phyloP scores from a whole-genome alignment of 2,797 vertebrate genomes.

The Myioborus miniatus region DNA sequence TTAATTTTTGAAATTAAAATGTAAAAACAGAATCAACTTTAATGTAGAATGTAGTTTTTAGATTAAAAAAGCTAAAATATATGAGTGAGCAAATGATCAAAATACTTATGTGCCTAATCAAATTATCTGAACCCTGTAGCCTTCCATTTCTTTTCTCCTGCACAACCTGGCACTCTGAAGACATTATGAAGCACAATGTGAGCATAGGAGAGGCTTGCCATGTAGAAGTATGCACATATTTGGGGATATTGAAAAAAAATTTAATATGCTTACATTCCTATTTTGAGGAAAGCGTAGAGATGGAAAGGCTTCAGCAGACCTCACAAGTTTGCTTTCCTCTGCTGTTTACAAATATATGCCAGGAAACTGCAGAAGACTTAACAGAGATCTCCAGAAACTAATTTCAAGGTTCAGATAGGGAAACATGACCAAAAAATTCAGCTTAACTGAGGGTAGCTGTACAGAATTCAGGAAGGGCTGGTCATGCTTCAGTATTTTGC shows the following conservation, averaged over 20 bases:
- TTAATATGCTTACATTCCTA: neutral
- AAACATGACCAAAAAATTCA: slow-evolving; percentile 16
- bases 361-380: neutral
- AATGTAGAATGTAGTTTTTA: neutral
- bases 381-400: neutral
- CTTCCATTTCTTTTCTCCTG: neutral
- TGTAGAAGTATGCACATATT: neutral
- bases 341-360: neutral
- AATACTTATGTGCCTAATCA: neutral
- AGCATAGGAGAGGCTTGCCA: neutral
- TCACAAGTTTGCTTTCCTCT: neutral
- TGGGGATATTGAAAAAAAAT: neutral
- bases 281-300: neutral
- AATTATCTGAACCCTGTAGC: neutral
- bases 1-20: neutral
- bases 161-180: neutral
- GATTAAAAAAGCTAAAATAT: neutral
- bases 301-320: neutral
- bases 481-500: slow-evolving; percentile 35
- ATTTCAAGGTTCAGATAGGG: neutral
- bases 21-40: neutral
- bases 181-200: neutral
- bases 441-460: slow-evolving; percentile 32
- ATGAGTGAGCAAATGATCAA: neutral
- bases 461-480: slow-evolving; percentile 48